Evolutionary conservation across 2,888 invertebrate genomes (phyloP).

Genomic region (Empis stercorea): DNA sequence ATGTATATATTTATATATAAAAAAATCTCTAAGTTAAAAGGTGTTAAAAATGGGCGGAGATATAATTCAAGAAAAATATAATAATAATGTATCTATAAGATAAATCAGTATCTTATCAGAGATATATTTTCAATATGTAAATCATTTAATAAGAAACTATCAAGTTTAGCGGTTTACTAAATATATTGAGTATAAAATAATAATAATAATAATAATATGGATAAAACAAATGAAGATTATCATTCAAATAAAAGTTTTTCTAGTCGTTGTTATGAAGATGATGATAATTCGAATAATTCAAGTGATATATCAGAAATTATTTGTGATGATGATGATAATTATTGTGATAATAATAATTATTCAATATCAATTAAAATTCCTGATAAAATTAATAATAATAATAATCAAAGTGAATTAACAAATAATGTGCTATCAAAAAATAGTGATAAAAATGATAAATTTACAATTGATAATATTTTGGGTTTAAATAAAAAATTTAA

Average conservation of each 20-base stretch:
- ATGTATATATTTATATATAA: no score
- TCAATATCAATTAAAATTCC: neutral
- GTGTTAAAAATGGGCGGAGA: neutral
- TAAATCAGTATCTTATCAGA: no score
- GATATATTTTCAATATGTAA: neutral
- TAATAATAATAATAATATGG: neutral
- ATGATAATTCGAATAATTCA: conserved; percentile 6
- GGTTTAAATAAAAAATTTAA: conserved; percentile 14
- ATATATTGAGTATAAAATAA: neutral
- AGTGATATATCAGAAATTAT: conserved; percentile 15
- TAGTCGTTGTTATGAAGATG: conserved; percentile 1
- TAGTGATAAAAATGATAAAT: conserved; percentile 16
- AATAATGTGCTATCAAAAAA: conserved; percentile 7
- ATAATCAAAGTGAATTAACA: neutral
- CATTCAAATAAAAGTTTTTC: neutral
- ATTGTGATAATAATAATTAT: neutral
- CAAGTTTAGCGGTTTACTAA: neutral
- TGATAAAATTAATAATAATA: conserved; percentile 2
- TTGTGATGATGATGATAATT: conserved; percentile 15
- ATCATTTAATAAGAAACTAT: neutral
- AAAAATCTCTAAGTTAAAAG: neutral
- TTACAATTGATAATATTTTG: conserved; percentile 25
- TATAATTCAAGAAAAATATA: neutral
- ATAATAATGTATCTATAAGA: no score
- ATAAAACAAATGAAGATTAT: neutral